Conservation (phyloP, 2,113 vertebrate genomes). For the Tragulus kanchil region DNA sequence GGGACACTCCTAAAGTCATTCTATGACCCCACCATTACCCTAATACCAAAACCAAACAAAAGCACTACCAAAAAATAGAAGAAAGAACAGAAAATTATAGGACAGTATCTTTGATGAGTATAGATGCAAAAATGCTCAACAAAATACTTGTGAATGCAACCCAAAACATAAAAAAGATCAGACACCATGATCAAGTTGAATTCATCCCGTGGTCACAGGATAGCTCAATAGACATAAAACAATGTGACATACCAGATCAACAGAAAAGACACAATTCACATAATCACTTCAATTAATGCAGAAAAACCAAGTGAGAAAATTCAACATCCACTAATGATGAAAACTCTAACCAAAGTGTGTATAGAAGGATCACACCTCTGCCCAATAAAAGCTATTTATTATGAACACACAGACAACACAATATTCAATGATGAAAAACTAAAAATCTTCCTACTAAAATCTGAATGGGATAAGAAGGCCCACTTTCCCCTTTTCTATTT, state of each 20-base stretch:
- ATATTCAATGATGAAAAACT: neutral
- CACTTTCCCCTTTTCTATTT: neutral
- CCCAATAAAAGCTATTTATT: neutral
- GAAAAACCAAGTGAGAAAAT: neutral
- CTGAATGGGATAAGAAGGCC: neutral
- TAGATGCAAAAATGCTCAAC: neutral
- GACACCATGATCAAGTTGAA: neutral
- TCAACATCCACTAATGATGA: neutral
- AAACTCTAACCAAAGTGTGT: neutral
- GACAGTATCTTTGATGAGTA: neutral
- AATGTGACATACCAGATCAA: neutral
- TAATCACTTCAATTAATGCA: neutral
- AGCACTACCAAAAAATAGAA: neutral
- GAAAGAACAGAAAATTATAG: neutral
- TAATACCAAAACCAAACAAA: neutral
- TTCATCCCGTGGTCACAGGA: neutral
- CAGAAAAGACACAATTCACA: neutral
- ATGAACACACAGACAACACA: neutral
- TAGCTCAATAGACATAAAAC: neutral
- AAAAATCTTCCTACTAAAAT: neutral
- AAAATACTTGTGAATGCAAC: neutral
- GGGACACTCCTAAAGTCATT: neutral
- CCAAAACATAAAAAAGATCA: neutral
- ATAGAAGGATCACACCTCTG: neutral
- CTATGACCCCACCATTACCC: neutral